Base-by-base conservation (phyloP, 2,113 vertebrate species). In the Spilogale gracilis region DNA sequence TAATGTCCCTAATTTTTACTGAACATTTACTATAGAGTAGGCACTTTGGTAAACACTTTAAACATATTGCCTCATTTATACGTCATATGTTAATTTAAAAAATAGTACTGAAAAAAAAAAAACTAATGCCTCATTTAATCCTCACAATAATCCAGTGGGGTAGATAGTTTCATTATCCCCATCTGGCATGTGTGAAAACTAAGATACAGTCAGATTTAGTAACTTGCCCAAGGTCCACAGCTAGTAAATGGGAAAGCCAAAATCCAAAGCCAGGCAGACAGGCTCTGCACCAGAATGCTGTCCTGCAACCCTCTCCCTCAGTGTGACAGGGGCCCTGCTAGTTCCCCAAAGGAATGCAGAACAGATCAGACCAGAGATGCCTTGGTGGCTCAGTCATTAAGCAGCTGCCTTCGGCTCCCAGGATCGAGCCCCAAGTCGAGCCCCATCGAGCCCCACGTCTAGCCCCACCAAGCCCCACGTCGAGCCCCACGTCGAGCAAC, bases 101-200 rank as follows among this genome's bases (percentile, higher is more conserved):
- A 38, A 38, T 38, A 38, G 38, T 38, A 38, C 38, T 38, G 38
- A 38, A 38, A 38, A 38, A 38, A 38, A 38, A 38, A 38, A 38
- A 38, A 38, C 38, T 38, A 38, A 38, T 61, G 38, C 12, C 45
- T 38, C 38, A 54, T 58, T 52, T 45, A 95, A 67, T 54, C 48
- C 48, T 94, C 45, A n/a, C 58, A 27, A 7, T 4, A 65, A 38
- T 52, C 27, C 50, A 67, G 16, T 32, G 5, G 38, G 10, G 7
- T 23, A 17, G 21, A 8, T 17, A 43, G 74, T 67, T 79, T 80
- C 65, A 78, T 50, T 30, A 78, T 82, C 21, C 21, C 61, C 50
- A 85, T 79, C 90, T 63, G 43, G 73, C 58, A 92, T 30, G 30
- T 52, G 61, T 86, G 91, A 78, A 92, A 93, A 96, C 83, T 74